Evolutionary conservation across 1,140 invertebrate species (phyloP), one percentile per base, ranked within the genome.

Genomic region (Drosophila saltans): DNA sequence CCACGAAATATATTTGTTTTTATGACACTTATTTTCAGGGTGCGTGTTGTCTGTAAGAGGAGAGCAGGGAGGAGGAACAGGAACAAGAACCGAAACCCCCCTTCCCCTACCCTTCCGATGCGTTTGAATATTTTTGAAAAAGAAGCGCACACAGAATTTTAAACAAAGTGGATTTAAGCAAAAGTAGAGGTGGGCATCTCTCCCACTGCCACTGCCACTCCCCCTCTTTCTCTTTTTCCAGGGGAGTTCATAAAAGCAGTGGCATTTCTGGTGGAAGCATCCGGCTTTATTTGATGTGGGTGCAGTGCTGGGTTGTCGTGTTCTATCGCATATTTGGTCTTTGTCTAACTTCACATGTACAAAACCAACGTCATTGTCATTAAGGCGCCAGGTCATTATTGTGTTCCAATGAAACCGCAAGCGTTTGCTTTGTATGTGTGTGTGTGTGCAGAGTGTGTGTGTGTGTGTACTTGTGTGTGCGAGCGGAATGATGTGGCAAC

Each of bases 41-140:
- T 26, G 43, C 45, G 43, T 52, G 62, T 48, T 55, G 52, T 36
- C 1, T 36, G 33, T 36, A 5, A 4, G 33, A 4, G 33, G 28
- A 30, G 9, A n/a, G 52, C 39, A 40, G 33, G 6, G 33, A 52
- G 28, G n/a, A 11, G 33, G 33, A 8, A 24, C 7, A 7, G 45
- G 16, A 21, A 39, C 33, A 3, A 3, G 16, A 11, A 9, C 26
- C 33, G 26, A 7, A 10, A 7, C 2, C 2, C 6, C 26, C 28
- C 16, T 2, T 10, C 26, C 28, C 16, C 61, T 8, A 30, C 28
- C 4, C 28, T 9, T 63, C 66, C 69, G 69, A 48, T 69, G 77
- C 66, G 66, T 79, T 77, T 80, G 69, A 73, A 78, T 78, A 74
- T 78, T 80, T 52, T 80, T 78, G 74, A 69, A 69, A 77, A 79